A percentile compares a stretch with the other conserved stretches of the same genome.
These are phyloP conservation scores for Drosophila nebulosa DNA, from an alignment of 1,140 invertebrate genomes.

Conservation along the genomic window DNA sequence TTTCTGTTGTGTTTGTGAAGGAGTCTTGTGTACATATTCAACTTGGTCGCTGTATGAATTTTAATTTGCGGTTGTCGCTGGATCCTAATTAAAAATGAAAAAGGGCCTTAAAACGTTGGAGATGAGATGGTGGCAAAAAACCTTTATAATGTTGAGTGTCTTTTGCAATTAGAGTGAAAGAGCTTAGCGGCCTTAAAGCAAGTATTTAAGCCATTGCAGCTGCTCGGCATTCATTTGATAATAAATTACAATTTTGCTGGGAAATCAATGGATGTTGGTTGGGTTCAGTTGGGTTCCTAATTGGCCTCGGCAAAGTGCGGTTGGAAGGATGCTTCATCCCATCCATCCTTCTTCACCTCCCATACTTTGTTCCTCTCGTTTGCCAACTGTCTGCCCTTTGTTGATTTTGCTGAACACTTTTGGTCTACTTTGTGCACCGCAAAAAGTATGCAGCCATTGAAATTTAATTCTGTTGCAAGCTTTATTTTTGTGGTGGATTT, in stretches of 20 bases:
- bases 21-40: background rate
- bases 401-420: slow-evolving; percentile 15
- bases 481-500: slow-evolving; percentile 53
- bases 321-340: slow-evolving; percentile 8
- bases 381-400: slow-evolving; percentile 13
- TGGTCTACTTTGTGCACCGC: background rate
- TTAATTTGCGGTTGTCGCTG: background rate
- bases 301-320: slow-evolving; percentile 29
- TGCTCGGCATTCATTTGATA: slow-evolving; percentile 49
- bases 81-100: slow-evolving; percentile 5
- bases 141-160: slow-evolving; percentile 38
- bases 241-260: slow-evolving; percentile 46
- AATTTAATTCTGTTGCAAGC: slow-evolving; percentile 24
- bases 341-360: background rate
- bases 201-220: slow-evolving; percentile 47
- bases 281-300: slow-evolving; percentile 40
- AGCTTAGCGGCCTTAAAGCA: slow-evolving; percentile 50
- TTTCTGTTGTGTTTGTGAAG: background rate
- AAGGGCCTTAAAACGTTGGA: slow-evolving; percentile 16
- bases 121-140: background rate
- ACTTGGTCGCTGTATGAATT: background rate
- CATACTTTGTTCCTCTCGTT: background rate
- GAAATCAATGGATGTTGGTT: slow-evolving; percentile 31
- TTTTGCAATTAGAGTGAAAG: slow-evolving; percentile 50
- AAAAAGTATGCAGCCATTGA: slow-evolving; percentile 36